Base-by-base conservation (phyloP, 2,888 invertebrate genomes). In the Lypha dubia region DNA sequence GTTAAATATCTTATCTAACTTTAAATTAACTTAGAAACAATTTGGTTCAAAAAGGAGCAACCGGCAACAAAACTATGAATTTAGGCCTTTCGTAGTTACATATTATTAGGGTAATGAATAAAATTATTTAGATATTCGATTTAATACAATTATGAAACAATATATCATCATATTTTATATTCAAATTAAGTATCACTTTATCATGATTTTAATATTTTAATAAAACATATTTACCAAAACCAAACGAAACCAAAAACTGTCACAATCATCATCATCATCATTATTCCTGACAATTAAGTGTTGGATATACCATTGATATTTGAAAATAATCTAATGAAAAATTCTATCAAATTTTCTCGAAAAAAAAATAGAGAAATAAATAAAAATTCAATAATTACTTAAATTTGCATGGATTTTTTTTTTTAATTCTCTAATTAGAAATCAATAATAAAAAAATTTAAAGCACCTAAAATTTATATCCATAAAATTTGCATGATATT, bases 251-350 rank as follows among this genome's bases (percentile, higher is more conserved):
- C n/a, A 35, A 35, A 6, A 7, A 38, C 11, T 38, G 13, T 15
- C 49, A 20, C 17, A 5, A 49, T 17, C 4, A 60, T 22, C 46
- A 71, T 41, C 22, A 53, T 1, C 7, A 11, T 24, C 53, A 56
- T 65, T 28, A 49, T 32, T 9, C 49, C 53, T 15, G 1, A 63
- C 28, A 74, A 56, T 22, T 41, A 76, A 70, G 63, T 75, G 70
- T 70, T 81, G 81, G 75, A 81, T 84, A 83, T 83, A 80, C 83
- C 86, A 86, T 86, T 84, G 75, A 77, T 67, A 81, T 76, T 82
- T 41, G 67, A 38, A 41, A 75, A 77, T 67, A 46, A 56, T 56
- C 13, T 56, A 9, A 8, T 56, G 38, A 28, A 51, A 67, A 80
- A 80, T 67, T 70, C 11, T n/a, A 41, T 20, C 13, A 20, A 28